Evolutionary conservation across 2,888 invertebrate genomes (phyloP), one percentile per base, ranked within the genome.

Genomic region (Athripsodes cinereus): DNA sequence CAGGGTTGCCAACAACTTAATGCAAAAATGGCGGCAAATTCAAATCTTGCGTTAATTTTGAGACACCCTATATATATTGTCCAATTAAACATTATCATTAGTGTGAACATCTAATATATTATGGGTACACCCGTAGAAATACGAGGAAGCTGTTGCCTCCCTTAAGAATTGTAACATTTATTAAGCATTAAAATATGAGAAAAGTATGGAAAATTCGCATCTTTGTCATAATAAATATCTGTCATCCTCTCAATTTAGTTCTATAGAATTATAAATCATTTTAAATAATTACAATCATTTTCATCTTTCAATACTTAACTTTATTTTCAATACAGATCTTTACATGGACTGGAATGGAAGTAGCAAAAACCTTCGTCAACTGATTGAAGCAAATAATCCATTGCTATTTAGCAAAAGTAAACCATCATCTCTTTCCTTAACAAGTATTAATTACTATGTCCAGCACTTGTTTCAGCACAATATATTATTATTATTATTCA

Each of bases 301-400:
- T 26, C 40, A 40, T 40, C 16, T 3, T 40, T 40, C n/a, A 16
- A 3, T 13, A 13, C 13, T 40, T 3, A 40, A n/a, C 40, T 40
- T 40, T 40, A 40, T 40, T 40, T 40, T 40, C 5, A 40, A 40
- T 40, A 40, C 40, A 40, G 40, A 40, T 40, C 40, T 40, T 40
- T 40, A 40, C 40, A 40, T 40, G 40, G 40, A 40, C 40, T 40
- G 40, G 40, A 40, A 40, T 40, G 40, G 40, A 40, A 40, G 40
- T 40, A 40, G 13, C 40, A 40, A 40, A 40, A 40, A 40, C 13
- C 40, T 40, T 48, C 22, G 48, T 19, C 48, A 48, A 48, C 48
- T 48, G 48, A 21, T 21, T 19, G 22, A 48, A 48, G 20, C 20
- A 21, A 48, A 22, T 53, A 55, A 26, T 46, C 21, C 40, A 8